Conservation (phyloP, 2,797 vertebrate species). For the Leptatherina wallacei region DNA sequence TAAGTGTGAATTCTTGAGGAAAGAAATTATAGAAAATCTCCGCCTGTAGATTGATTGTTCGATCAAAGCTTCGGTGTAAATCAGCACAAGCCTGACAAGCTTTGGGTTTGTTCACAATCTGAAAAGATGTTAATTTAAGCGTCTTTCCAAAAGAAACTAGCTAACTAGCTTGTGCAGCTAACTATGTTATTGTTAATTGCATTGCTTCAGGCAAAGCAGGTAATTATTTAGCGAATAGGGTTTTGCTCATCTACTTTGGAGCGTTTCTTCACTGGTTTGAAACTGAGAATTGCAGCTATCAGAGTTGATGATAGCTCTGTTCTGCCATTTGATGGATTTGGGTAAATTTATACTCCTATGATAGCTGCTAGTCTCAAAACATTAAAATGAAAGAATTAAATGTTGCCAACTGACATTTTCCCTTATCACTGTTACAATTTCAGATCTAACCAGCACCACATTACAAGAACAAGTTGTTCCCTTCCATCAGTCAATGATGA, state of each 20-base stretch:
- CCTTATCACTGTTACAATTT: background rate
- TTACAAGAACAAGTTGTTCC: background rate
- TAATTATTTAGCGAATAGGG: background rate
- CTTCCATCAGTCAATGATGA: background rate
- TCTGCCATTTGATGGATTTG: background rate
- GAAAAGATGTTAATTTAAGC: background rate
- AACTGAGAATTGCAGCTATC: background rate
- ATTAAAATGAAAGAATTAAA: background rate
- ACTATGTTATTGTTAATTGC: background rate
- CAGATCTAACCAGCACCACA: background rate
- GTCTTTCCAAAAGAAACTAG: background rate
- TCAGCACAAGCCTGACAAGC: constrained; percentile 3
- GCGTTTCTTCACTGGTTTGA: background rate
- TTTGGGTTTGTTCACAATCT: constrained; percentile 4
- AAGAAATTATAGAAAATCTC: constrained; percentile 1
- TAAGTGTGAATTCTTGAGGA: background rate
- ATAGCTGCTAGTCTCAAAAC: background rate
- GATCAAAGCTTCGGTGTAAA: background rate
- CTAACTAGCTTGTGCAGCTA: background rate
- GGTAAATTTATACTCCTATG: background rate
- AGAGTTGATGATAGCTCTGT: background rate
- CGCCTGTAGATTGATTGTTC: constrained; percentile 3
- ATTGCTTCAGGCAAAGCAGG: background rate
- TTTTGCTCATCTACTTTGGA: background rate
- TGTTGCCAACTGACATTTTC: background rate